Evolutionary conservation across 2,113 vertebrate species (phyloP), one percentile per base, ranked within the genome.

Genomic region (Thunnus thynnus): DNA sequence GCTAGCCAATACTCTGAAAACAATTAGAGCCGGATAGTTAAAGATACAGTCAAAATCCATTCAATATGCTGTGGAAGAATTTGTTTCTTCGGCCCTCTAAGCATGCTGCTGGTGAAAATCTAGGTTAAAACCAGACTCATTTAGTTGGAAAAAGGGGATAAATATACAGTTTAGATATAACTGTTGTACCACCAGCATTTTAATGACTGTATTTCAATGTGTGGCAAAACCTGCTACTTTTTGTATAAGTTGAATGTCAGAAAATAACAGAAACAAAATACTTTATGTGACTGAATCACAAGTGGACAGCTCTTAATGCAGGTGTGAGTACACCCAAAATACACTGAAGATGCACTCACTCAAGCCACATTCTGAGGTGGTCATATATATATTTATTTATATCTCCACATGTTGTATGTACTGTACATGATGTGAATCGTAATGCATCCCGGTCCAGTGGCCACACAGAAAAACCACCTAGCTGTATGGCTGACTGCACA

Each of bases 21-120:
- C 83, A 88, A 84, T 86, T 80, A 74, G 5, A 69, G 80, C 69
- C 54, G 60, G 61, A 82, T 85, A 55, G 78, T 80, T 80, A 69
- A 78, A 72, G 80, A 73, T 63, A 47, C 48, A 64, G 58, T 50
- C 13, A 16, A 32, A 56, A 71, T 25, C 10, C 14, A 41, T 60
- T 66, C 30, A 16, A 64, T 78, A 48, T 22, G 41, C 58, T 62
- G 1, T 16, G 20, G 4, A 63, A 66, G 25, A 51, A 55, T 36
- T 56, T 73, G n/a, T 44, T 30, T 14, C 7, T 3, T 16, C 41
- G 22, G 41, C 20, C 22, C 13, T 30, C 10, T 11, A 1, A 36
- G 52, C 18, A 30, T 16, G 36, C 36, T 41, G 36, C 9, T 8
- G 36, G 36, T 41, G 36, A 41, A 41, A 41, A 41, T 41, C 36